Conservation (phyloP, 1,140 invertebrate genomes). For the Cyphomyrmex costatus region DNA sequence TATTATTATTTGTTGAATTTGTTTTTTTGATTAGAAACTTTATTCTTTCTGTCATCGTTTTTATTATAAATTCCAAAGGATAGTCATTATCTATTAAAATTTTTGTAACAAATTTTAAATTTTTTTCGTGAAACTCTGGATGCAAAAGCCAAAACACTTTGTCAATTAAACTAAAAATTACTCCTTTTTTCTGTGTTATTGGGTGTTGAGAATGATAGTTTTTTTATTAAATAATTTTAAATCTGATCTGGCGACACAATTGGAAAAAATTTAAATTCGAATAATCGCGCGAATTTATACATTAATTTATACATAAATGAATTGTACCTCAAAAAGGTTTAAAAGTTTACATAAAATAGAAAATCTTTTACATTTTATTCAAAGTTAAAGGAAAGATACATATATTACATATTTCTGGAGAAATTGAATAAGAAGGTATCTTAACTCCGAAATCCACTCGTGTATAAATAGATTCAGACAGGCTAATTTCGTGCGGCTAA, state of each 20-base stretch:
- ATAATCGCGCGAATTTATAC: not conserved
- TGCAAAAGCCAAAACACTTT: no score
- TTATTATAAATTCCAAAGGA: no score
- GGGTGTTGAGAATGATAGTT: no score
- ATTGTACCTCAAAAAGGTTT: not conserved
- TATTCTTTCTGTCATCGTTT: no score
- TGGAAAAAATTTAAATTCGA: not conserved
- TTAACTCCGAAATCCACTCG: not conserved
- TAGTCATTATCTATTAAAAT: no score
- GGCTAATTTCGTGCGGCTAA: slow-evolving; percentile 43
- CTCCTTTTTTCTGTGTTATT: no score
- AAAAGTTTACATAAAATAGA: not conserved
- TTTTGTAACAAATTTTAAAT: no score
- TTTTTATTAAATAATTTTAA: not conserved
- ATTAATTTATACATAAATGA: not conserved
- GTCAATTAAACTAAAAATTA: no score
- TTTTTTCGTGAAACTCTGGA: no score
- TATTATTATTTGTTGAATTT: no score
- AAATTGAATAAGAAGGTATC: not conserved
- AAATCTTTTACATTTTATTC: not conserved
- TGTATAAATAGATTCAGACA: slow-evolving; percentile 2
- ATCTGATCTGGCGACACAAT: not conserved
- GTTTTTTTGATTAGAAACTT: no score
- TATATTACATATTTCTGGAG: no score
- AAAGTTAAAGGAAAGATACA: not conserved